Conservation (phyloP, 2,888 invertebrate genomes). For the Brachyopa scutellaris region DNA sequence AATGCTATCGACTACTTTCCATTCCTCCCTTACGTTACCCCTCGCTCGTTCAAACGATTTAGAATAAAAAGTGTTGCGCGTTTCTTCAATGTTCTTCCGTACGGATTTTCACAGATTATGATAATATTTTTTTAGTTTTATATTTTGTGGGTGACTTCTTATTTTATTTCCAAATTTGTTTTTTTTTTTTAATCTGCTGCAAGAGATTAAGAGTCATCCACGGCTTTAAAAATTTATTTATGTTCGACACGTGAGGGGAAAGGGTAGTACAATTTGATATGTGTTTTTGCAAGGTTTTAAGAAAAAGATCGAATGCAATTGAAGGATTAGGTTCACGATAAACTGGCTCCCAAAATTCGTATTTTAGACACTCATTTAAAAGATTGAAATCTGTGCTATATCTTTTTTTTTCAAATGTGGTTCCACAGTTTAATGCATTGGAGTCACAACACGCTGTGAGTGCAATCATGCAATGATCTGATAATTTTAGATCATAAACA, state of each 20-base stretch:
- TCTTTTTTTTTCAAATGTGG: background rate
- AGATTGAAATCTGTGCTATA: background rate
- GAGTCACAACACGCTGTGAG: background rate
- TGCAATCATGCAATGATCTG: slow-evolving; percentile 25
- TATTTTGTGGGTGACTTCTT: background rate
- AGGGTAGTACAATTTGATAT: background rate
- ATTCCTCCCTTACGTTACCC: background rate
- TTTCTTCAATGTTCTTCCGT: background rate
- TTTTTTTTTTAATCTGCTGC: background rate
- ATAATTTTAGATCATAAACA: slow-evolving; percentile 18
- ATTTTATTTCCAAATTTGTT: background rate
- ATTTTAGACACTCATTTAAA: background rate
- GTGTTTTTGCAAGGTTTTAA: slow-evolving; percentile 4
- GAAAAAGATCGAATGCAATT: slow-evolving; percentile 9
- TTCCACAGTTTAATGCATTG: background rate
- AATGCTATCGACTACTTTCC: background rate
- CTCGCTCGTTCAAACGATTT: background rate
- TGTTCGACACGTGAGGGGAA: background rate
- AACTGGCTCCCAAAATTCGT: slow-evolving; percentile 14
- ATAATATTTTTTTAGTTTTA: background rate
- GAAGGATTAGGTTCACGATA: slow-evolving; percentile 17
- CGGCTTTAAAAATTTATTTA: too few relatives aligned
- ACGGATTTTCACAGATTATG: background rate
- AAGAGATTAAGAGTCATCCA: too few relatives aligned
- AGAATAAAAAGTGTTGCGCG: background rate